Conservation (phyloP, 2,797 vertebrate genomes). For the Hypotaenidia okinawae region DNA sequence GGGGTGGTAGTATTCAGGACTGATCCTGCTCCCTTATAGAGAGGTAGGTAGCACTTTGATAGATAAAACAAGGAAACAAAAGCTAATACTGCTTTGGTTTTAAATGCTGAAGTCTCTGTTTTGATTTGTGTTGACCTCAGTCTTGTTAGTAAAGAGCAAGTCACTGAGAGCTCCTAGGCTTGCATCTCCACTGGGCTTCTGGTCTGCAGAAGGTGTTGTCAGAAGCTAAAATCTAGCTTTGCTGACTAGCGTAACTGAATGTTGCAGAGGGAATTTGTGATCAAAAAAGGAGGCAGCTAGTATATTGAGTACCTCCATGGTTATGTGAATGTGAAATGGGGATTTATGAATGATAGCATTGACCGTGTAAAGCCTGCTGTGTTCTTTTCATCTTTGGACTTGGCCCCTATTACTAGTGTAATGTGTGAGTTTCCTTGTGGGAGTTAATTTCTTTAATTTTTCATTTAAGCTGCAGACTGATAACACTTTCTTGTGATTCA, state of each 20-base stretch:
- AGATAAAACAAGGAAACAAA: neutral
- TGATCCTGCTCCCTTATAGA: neutral
- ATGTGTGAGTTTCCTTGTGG: neutral
- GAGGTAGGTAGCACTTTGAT: neutral
- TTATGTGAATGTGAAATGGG: neutral
- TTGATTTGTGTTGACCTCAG: neutral
- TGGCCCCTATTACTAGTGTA: neutral
- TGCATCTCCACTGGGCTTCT: neutral
- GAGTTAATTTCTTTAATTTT: neutral
- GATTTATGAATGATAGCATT: neutral
- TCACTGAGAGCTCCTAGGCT: neutral
- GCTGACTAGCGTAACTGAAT: neutral
- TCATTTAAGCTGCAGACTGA: conserved; percentile 3
- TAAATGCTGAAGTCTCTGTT: neutral
- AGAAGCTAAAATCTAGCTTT: neutral
- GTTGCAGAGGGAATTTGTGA: neutral
- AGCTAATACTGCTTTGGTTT: neutral
- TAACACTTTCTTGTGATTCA: conserved; percentile 40
- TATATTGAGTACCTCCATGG: neutral
- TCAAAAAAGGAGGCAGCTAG: neutral
- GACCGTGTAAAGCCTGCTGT: neutral
- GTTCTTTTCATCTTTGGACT: neutral
- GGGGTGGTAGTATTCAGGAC: neutral
- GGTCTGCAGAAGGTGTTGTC: neutral
- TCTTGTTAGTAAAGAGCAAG: neutral